Evolutionary conservation across 2,797 vertebrate genomes (phyloP).

Genomic region (Astyanax mexicanus): DNA sequence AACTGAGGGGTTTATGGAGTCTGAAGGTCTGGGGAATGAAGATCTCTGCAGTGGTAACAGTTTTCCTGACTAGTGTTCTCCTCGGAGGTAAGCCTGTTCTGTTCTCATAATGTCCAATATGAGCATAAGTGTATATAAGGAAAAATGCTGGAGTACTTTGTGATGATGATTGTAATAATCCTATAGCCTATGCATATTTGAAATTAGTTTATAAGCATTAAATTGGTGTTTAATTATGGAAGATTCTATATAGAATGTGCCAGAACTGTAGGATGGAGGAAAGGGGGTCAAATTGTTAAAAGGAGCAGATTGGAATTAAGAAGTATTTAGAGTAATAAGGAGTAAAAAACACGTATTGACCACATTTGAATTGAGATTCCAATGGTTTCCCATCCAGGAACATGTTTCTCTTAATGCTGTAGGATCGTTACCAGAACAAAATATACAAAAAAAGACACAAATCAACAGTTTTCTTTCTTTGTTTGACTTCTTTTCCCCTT

Average conservation of each 20-base stretch:
- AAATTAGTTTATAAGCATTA: neutral
- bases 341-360: no score
- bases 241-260: neutral
- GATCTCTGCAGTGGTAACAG: slow-evolving; percentile 75
- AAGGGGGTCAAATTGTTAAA: no score
- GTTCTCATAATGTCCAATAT: slow-evolving; percentile 35
- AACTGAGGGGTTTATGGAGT: slow-evolving; percentile 76
- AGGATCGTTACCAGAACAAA: no score
- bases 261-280: neutral
- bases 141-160: neutral
- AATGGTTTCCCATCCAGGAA: no score
- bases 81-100: slow-evolving; percentile 75
- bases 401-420: no score
- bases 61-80: slow-evolving; percentile 75
- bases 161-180: neutral
- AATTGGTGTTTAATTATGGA: neutral
- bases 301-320: no score
- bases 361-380: no score
- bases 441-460: no score
- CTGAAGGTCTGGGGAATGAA: slow-evolving; percentile 81
- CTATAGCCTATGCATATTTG: no score
- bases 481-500: no score
- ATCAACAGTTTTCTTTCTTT: no score
- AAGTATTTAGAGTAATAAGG: no score
- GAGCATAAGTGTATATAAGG: neutral